Conservation (phyloP, 1,140 invertebrate species). For the Brachionus plicatilis region DNA sequence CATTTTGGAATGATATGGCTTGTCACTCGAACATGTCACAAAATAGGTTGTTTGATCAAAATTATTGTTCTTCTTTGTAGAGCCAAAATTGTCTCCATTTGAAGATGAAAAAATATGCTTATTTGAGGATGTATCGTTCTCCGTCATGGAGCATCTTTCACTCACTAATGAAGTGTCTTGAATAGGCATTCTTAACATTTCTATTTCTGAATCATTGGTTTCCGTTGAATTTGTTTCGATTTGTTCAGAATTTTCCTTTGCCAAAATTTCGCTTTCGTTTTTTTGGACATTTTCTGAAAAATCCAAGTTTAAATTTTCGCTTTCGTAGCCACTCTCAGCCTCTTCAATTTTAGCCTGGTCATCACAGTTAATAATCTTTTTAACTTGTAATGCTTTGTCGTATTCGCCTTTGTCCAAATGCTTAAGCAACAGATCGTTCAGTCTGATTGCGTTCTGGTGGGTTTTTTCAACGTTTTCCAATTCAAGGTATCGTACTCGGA, state of each 20-base stretch:
- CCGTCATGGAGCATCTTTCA: background rate
- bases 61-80: background rate
- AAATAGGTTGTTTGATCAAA: slow-evolving; percentile 20
- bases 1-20: background rate
- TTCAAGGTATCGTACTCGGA: background rate
- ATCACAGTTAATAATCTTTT: slow-evolving; percentile 5
- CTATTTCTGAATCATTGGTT: background rate
- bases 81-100: background rate
- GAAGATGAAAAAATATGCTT: background rate
- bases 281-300: background rate
- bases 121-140: background rate
- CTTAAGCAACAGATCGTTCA: background rate
- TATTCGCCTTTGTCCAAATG: slow-evolving; percentile 23
- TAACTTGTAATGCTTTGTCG: background rate
- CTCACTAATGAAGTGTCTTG: background rate
- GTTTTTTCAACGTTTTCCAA: slow-evolving; percentile 4
- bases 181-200: background rate
- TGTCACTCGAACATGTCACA: slow-evolving; percentile 15
- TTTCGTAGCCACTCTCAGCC: slow-evolving; percentile 13
- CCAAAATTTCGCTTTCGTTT: background rate
- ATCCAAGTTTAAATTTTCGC: background rate
- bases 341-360: background rate
- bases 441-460: background rate
- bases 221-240: background rate
- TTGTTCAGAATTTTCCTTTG: background rate